phyloP scores from a whole-genome alignment of 2,888 invertebrate genomes.

The Stenoptilia bipunctidactyla region DNA sequence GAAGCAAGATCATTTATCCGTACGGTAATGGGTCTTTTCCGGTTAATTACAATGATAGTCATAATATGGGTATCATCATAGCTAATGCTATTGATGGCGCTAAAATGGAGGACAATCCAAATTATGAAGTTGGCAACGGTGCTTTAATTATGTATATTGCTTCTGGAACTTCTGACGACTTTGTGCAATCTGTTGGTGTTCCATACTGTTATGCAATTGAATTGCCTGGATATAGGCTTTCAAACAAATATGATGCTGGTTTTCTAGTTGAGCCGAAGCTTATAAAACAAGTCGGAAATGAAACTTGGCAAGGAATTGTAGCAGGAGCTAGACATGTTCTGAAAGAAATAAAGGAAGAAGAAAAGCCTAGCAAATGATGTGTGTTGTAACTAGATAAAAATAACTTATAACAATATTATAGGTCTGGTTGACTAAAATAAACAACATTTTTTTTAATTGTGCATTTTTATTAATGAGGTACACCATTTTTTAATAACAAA shows the following conservation, averaged over 20 bases:
- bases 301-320: too few species aligned
- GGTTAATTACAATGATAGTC: conserved; percentile 43
- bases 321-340: too few species aligned
- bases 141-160: conserved; percentile 65
- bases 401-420: too few species aligned
- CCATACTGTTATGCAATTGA: too few species aligned
- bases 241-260: conserved; percentile 36
- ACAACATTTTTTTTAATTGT: too few species aligned
- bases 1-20: conserved; percentile 63
- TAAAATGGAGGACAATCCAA: conserved; percentile 40
- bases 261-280: conserved; percentile 66
- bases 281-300: conserved; percentile 50
- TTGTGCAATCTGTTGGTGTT: conserved; percentile 55
- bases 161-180: conserved; percentile 75
- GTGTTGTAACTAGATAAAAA: too few species aligned
- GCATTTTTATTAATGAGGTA: too few species aligned
- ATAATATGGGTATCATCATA: conserved; percentile 35
- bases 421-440: too few species aligned
- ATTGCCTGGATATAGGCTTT: conserved; percentile 55
- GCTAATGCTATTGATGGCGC: conserved; percentile 44
- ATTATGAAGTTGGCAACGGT: conserved; percentile 58
- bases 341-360: too few species aligned
- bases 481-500: too few species aligned
- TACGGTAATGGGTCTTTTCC: conserved; percentile 43
- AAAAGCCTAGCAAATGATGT: too few species aligned